These are phyloP conservation scores for Parapsyche elsis DNA, from an alignment of 1,140 invertebrate species.

Conservation along the genomic window DNA sequence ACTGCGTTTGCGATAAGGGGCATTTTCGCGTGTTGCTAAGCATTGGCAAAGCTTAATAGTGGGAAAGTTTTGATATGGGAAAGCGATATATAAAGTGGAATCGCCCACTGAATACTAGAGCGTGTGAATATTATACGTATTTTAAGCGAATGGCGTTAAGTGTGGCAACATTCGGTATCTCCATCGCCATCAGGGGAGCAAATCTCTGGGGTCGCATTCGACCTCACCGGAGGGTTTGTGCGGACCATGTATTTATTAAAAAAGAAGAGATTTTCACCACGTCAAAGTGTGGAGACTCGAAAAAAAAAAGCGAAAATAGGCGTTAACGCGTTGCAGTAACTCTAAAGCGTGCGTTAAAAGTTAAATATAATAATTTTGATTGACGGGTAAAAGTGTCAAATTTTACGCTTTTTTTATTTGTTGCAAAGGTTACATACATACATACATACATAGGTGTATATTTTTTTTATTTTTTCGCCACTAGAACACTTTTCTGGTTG, in stretches of 20 bases:
- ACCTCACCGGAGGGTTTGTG: not conserved
- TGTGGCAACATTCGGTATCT: slow-evolving; percentile 41
- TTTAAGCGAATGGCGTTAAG: slow-evolving; percentile 41
- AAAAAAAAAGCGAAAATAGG: too few species aligned
- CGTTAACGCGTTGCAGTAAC: too few species aligned
- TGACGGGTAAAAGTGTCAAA: too few species aligned
- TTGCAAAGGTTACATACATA: slow-evolving; percentile 15
- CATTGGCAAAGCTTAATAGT: too few species aligned
- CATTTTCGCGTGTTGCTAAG: too few species aligned
- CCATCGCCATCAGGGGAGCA: slow-evolving; percentile 21
- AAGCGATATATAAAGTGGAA: slow-evolving; percentile 22
- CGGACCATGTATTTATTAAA: slow-evolving; percentile 35
- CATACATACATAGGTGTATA: not conserved
- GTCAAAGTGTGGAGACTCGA: too few species aligned
- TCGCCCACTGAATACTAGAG: slow-evolving; percentile 39
- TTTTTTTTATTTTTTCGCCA: not conserved
- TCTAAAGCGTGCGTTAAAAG: too few species aligned
- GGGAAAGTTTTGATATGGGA: not conserved
- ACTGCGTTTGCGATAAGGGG: too few species aligned
- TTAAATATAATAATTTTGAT: too few species aligned
- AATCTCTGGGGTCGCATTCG: slow-evolving; percentile 27
- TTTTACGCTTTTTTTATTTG: too few species aligned
- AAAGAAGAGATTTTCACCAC: not conserved
- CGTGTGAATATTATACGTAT: slow-evolving; percentile 42
- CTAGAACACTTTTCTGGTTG: not conserved